Evolutionary conservation across 23 tunicate genomes (phyloP).

Genomic region (Clavelina lepadiformis): DNA sequence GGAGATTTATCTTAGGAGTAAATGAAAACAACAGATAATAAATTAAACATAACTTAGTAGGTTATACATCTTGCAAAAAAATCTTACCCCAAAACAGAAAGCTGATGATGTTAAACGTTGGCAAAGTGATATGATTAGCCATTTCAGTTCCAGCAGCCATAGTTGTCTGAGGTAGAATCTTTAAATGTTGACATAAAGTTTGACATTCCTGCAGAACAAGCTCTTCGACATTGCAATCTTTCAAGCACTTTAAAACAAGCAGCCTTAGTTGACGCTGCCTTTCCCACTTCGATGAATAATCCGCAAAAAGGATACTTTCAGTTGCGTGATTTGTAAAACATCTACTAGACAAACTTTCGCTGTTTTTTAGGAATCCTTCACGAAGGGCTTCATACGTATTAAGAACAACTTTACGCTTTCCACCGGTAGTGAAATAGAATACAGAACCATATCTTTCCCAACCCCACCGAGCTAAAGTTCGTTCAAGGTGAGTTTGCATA

Average conservation of each 20-base stretch:
- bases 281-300: conserved; percentile 22
- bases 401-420: conserved; percentile 19
- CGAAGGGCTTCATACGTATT: conserved; percentile 29
- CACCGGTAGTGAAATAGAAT: conserved; percentile 13
- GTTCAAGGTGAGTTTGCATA: conserved; percentile 4
- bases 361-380: conserved; percentile 24
- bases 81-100: conserved; percentile 21
- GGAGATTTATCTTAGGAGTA: too few relatives aligned
- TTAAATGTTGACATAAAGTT: too few relatives aligned
- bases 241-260: conserved; percentile 1
- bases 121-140: conserved; percentile 4
- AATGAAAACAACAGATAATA: too few relatives aligned
- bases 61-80: neutral
- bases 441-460: conserved; percentile 32
- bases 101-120: conserved; percentile 28
- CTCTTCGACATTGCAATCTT: conserved; percentile 1
- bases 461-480: conserved; percentile 28
- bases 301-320: neutral
- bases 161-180: neutral
- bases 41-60: too few relatives aligned
- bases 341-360: conserved; percentile 12
- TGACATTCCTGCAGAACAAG: conserved; percentile 1
- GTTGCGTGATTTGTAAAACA: neutral
- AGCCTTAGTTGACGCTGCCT: conserved; percentile 12
- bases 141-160: neutral